Conservation (phyloP, 2,797 vertebrate species). For the Adelosebastes latens region DNA sequence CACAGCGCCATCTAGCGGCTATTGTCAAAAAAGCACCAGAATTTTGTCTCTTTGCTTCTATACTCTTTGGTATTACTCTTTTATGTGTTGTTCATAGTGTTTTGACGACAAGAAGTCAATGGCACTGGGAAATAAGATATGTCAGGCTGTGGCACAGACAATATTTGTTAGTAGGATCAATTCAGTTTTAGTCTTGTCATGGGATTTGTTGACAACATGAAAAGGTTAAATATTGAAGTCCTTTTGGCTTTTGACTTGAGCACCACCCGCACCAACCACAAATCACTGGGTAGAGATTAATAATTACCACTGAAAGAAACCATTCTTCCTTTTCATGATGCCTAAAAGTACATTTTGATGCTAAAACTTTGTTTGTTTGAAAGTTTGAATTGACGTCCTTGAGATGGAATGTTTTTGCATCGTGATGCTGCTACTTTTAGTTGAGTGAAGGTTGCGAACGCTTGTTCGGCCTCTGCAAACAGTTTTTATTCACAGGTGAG, state of each 20-base stretch:
- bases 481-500: slow-evolving; percentile 34
- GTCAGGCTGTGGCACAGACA: background rate
- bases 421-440: background rate
- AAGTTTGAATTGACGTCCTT: background rate
- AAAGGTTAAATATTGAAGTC: background rate
- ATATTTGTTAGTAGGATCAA: background rate
- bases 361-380: background rate
- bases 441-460: background rate
- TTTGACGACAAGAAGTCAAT: background rate
- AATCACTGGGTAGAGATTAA: background rate
- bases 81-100: background rate
- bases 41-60: no score
- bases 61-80: background rate
- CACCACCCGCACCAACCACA: background rate
- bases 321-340: background rate
- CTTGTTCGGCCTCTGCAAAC: slow-evolving; percentile 24
- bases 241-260: background rate
- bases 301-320: background rate
- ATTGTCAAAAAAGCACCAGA: no score
- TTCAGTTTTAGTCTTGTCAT: background rate
- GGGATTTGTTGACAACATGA: background rate
- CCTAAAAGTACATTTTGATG: background rate
- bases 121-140: background rate
- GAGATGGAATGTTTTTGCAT: background rate
- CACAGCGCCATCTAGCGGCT: no score